Evolutionary conservation across 2,888 invertebrate genomes (phyloP).

Genomic region (Tinea trinotella): DNA sequence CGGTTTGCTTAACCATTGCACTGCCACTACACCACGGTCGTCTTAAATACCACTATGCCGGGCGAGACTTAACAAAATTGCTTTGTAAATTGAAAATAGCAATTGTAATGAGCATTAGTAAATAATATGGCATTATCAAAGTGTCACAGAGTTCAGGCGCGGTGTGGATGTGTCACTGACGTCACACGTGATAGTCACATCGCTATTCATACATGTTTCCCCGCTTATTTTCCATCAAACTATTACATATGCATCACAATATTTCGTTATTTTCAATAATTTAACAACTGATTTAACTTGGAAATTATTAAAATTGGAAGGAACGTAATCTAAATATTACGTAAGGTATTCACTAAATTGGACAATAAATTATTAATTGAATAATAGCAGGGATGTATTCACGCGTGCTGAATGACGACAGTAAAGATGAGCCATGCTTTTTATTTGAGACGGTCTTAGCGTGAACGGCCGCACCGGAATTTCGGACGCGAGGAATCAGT

Average conservation of each 20-base stretch:
- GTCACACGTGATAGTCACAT: conserved; percentile 46
- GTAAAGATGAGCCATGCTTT: conserved; percentile 42
- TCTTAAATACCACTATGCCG: too few species aligned
- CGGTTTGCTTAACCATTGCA: too few species aligned
- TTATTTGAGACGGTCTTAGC: conserved; percentile 66
- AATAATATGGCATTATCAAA: conserved; percentile 47
- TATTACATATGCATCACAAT: conserved; percentile 5
- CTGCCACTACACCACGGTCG: too few species aligned
- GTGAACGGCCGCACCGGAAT: conserved; percentile 68
- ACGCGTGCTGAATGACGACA: background rate
- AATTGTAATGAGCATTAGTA: conserved; percentile 31
- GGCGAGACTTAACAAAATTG: too few species aligned
- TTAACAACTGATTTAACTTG: background rate
- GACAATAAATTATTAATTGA: background rate
- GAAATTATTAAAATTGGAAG: background rate
- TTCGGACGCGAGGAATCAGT: conserved; percentile 64
- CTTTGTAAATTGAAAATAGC: too few species aligned
- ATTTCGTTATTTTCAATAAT: background rate
- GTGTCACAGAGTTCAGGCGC: conserved; percentile 49
- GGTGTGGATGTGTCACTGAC: conserved; percentile 34
- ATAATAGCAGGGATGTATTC: background rate
- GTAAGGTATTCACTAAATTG: background rate
- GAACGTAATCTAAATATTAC: background rate
- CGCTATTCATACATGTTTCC: background rate
- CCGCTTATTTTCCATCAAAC: background rate